phyloP scores from a whole-genome alignment of 2,113 vertebrate species.

The Prunella himalayana region DNA sequence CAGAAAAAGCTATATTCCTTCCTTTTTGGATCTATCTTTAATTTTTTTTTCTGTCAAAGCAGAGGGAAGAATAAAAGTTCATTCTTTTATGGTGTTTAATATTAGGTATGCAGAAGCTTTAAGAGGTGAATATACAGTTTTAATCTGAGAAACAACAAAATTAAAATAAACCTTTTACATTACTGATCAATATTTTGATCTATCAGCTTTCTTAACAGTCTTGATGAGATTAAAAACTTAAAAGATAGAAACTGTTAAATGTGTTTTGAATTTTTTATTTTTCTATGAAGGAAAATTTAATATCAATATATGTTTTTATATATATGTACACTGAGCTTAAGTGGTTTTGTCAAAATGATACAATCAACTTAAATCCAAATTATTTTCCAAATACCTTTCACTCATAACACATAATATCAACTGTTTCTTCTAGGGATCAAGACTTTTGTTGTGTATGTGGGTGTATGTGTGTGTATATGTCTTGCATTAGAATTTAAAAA shows the following conservation, averaged over 20 bases:
- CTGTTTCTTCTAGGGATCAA: not conserved
- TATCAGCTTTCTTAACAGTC: not conserved
- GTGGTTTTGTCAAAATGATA: not conserved
- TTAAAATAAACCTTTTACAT: not conserved
- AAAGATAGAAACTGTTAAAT: not conserved
- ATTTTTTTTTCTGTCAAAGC: not conserved
- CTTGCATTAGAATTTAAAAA: not conserved
- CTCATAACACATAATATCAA: not conserved
- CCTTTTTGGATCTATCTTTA: not conserved
- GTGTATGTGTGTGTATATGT: accelerated
- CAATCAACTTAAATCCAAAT: not conserved
- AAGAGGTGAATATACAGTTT: not conserved
- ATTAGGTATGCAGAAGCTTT: not conserved
- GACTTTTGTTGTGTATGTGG: not conserved
- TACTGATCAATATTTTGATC: not conserved
- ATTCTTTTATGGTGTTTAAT: not conserved
- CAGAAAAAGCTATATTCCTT: not conserved
- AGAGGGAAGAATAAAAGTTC: not conserved
- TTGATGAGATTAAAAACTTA: not conserved
- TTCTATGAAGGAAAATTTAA: not conserved
- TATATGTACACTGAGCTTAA: not conserved
- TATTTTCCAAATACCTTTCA: not conserved
- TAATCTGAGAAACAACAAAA: not conserved
- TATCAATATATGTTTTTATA: not conserved
- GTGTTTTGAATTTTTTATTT: not conserved